Percentiles rank a stretch among this genome's conserved stretches.
These are phyloP conservation scores for Nipponacmea schrenckii DNA, from an alignment of 2,888 invertebrate genomes.

Conservation along the genomic window DNA sequence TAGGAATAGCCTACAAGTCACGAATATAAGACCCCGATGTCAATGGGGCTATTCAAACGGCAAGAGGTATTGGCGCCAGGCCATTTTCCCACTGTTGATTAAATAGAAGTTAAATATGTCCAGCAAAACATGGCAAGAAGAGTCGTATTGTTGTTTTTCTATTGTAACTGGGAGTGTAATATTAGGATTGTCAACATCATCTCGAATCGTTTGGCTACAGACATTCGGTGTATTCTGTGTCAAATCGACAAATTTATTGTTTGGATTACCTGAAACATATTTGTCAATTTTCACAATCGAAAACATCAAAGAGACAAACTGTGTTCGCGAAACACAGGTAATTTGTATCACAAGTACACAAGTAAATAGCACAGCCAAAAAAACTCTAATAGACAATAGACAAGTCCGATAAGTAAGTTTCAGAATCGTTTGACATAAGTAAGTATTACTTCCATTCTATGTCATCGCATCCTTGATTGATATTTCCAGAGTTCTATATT, in stretches of 20 bases:
- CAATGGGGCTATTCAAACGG: background rate
- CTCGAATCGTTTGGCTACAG: background rate
- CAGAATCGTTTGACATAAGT: too few relatives aligned
- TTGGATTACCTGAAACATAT: background rate
- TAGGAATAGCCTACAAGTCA: background rate
- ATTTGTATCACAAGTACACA: too few relatives aligned
- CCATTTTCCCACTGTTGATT: background rate
- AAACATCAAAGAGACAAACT: background rate
- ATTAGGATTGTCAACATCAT: background rate
- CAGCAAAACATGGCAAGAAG: background rate
- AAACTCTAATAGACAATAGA: too few relatives aligned
- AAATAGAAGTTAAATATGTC: background rate
- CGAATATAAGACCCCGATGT: background rate
- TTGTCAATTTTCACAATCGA: background rate
- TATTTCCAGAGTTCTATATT: too few relatives aligned
- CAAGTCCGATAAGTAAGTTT: too few relatives aligned
- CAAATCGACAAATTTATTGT: constrained; percentile 5
- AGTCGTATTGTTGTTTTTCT: background rate
- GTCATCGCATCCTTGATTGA: too few relatives aligned
- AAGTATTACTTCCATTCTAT: too few relatives aligned
- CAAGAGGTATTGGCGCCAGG: background rate
- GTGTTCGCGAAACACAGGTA: too few relatives aligned
- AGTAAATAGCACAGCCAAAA: too few relatives aligned
- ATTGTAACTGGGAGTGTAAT: background rate
- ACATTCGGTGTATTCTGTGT: background rate